Base-by-base conservation (phyloP, 1,140 invertebrate genomes). In the Leptoteleia sp. region DNA sequence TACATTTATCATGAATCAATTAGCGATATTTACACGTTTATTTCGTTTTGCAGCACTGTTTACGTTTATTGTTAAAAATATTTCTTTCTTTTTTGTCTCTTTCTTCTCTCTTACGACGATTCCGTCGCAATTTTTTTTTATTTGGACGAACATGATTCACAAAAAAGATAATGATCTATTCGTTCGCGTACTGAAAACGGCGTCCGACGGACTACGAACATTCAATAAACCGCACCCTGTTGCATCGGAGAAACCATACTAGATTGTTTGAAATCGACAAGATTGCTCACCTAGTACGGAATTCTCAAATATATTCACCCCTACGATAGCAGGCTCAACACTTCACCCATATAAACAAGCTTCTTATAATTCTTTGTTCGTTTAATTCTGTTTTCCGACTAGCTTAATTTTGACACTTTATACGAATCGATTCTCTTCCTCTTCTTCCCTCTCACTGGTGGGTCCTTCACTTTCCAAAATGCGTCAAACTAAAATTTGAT, bases 391-490 rank as follows among this genome's bases (percentile, higher is more conserved):
- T 48, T 62, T 72, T 62, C 54, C 82, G 85, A 87, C 85, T 87
- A 87, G 85, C 80, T 86, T 83, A 85, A 86, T 85, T 86, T 85
- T 84, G 84, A 85, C 84, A 86, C 84, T 84, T 79, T 57, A 79
- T 72, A 80, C 72, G 79, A 83, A 82, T 83, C 75, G 79, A 76
- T 82, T 80, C 64, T 78, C 71, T 64, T 65, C 70, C 79, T 78
- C 52, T 71, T 81, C 59, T 77, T 80, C 54, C 37, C 35, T 68
- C 27, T 67, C 45, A 35, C 19, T 64, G 6, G 9, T 38, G 45
- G 38, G 25, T 72, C 55, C 27, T 62, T 25, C 17, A 22, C 37
- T 45, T n/a, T 4, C 22, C 33, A 27, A 33, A 17, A 27, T 9
- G 13, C 25, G 3, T 13, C 17, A 45, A 52, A 19, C 0, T 3